Percentiles rank a stretch among this genome's conserved stretches.
Evolutionary conservation across 2,797 vertebrate genomes (phyloP).

Genomic region (Melanotaenia trifasciata): DNA sequence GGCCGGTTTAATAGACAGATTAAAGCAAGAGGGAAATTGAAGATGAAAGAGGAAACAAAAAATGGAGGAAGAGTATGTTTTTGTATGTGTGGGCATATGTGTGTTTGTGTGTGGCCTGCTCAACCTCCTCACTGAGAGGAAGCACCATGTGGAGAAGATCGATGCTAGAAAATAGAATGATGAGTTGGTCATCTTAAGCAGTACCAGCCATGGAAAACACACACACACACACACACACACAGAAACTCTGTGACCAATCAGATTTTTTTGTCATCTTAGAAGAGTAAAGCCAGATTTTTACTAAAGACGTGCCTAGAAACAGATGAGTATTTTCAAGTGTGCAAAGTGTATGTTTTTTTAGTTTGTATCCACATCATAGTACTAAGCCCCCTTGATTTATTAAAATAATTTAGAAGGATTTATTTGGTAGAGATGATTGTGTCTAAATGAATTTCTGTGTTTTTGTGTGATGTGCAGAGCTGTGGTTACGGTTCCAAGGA

Average conservation of each 20-base stretch:
- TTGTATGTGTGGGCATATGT: constrained; percentile 40
- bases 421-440: neutral
- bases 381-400: constrained; percentile 18
- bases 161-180: constrained; percentile 65
- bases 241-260: constrained; percentile 64
- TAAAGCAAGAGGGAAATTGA: constrained; percentile 64
- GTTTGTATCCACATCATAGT: constrained; percentile 9
- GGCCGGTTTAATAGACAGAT: constrained; percentile 73
- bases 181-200: constrained; percentile 72
- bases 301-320: constrained; percentile 45
- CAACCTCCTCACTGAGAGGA: constrained; percentile 51
- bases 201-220: constrained; percentile 50
- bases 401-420: neutral
- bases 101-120: constrained; percentile 54
- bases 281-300: constrained; percentile 56
- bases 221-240: constrained; percentile 28
- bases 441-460: constrained; percentile 3
- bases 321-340: constrained; percentile 48
- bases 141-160: constrained; percentile 56
- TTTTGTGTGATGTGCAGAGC: constrained; percentile 78
- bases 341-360: constrained; percentile 28
- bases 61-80: constrained; percentile 41
- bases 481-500: constrained; percentile 95
- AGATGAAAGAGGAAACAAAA: constrained; percentile 65
- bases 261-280: constrained; percentile 54